Evolutionary conservation across 2,797 vertebrate genomes (phyloP).

Genomic region (Trachops cirrhosus): DNA sequence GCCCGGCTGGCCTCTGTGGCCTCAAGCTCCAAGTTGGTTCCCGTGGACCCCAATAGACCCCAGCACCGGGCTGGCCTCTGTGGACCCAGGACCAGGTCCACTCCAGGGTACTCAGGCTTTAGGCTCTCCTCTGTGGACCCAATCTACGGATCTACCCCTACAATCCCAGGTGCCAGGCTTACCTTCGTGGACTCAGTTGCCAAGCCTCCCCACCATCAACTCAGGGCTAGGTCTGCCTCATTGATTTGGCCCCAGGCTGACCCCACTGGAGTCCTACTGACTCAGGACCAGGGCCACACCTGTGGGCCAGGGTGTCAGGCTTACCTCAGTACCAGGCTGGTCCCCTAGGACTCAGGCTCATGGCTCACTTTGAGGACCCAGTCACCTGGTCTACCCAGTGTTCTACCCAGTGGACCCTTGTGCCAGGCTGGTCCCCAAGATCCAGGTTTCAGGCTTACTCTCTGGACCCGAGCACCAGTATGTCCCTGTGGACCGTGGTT

Average conservation of each 20-base stretch:
- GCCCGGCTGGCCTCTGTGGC: not conserved
- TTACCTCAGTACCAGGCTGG: not conserved
- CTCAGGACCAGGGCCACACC: not conserved
- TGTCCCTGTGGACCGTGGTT: not conserved
- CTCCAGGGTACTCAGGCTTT: not conserved
- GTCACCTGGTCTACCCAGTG: no score
- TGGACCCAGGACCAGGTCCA: not conserved
- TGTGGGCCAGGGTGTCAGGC: not conserved
- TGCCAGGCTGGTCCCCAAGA: not conserved
- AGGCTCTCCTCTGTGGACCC: not conserved
- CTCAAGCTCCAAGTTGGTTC: not conserved
- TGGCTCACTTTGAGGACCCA: not conserved
- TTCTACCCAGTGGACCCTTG: not conserved
- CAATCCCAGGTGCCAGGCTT: not conserved
- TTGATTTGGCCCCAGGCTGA: not conserved
- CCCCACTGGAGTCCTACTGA: not conserved
- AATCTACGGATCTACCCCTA: not conserved
- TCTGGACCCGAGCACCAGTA: not conserved
- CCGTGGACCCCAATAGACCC: not conserved
- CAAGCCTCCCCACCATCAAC: not conserved
- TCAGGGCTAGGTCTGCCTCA: not conserved
- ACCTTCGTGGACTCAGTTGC: not conserved
- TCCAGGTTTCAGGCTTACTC: not conserved
- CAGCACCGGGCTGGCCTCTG: not conserved
- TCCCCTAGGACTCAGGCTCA: not conserved